Evolutionary conservation across 2,888 invertebrate species (phyloP).

Genomic region (Thymelicus acteon): DNA sequence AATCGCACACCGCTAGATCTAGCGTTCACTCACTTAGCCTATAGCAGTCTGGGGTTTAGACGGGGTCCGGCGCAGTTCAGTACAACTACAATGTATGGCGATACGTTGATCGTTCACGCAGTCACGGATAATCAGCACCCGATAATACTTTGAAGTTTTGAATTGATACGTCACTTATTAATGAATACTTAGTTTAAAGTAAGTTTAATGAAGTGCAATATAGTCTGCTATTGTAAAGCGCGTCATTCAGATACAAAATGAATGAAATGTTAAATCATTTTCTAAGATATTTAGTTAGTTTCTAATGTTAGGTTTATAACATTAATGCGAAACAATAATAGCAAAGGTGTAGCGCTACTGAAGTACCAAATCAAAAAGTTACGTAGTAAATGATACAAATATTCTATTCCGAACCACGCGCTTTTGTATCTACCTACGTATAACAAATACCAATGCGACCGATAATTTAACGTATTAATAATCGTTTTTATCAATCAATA

Average conservation of each 20-base stretch:
- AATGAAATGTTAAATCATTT: background rate
- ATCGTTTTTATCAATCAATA: background rate
- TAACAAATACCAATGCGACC: no score
- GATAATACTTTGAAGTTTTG: constrained; percentile 7
- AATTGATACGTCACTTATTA: background rate
- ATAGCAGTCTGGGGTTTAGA: constrained; percentile 69
- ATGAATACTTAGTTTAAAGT: no score
- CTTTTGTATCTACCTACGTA: background rate
- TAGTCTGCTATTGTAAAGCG: background rate
- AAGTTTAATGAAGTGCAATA: background rate
- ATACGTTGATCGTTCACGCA: constrained; percentile 13
- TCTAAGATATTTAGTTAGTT: no score
- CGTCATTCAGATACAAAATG: background rate
- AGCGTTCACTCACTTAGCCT: constrained; percentile 78
- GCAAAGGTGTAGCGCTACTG: no score
- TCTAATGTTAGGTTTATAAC: no score
- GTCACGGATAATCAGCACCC: constrained; percentile 8
- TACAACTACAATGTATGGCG: constrained; percentile 35
- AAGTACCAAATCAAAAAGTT: background rate
- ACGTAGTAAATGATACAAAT: no score
- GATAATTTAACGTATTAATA: no score
- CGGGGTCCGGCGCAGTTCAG: constrained; percentile 55
- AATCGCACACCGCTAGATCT: constrained; percentile 38
- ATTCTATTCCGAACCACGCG: background rate
- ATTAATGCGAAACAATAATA: no score